These are phyloP conservation scores for Orthosia gothica DNA, from an alignment of 2,888 invertebrate genomes.

Conservation along the genomic window DNA sequence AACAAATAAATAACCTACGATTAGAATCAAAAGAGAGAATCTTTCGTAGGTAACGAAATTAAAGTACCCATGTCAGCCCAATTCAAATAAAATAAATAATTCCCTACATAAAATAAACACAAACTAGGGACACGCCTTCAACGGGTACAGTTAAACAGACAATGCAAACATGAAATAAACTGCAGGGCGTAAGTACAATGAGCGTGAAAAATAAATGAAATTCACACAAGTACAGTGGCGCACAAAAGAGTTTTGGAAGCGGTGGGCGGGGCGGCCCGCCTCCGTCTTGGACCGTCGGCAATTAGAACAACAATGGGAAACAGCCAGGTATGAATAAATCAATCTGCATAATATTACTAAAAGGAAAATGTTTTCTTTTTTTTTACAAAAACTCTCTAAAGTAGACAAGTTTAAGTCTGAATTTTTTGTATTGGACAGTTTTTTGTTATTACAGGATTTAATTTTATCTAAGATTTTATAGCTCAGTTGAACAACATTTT, in stretches of 20 bases:
- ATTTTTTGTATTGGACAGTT: neutral
- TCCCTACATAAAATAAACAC: slow-evolving; percentile 58
- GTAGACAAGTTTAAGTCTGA: neutral
- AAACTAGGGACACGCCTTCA: slow-evolving; percentile 66
- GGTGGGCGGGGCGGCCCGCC: slow-evolving; percentile 87
- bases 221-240: slow-evolving; percentile 78
- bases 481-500: neutral
- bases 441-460: neutral
- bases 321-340: slow-evolving; percentile 82
- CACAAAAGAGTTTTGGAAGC: slow-evolving; percentile 81
- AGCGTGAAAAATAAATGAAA: slow-evolving; percentile 79
- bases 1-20: neutral
- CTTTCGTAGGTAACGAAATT: neutral
- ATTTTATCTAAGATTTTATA: neutral
- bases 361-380: slow-evolving; percentile 20
- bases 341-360: slow-evolving; percentile 75
- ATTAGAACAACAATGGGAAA: slow-evolving; percentile 83
- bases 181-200: slow-evolving; percentile 77
- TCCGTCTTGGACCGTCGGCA: slow-evolving; percentile 79
- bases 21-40: neutral
- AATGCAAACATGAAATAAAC: slow-evolving; percentile 87
- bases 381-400: slow-evolving; percentile 3
- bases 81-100: slow-evolving; percentile 21
- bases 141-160: slow-evolving; percentile 84
- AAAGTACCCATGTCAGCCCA: neutral